These are phyloP conservation scores for Phasianus colchicus DNA, from an alignment of 2,113 vertebrate genomes.

Conservation along the genomic window DNA sequence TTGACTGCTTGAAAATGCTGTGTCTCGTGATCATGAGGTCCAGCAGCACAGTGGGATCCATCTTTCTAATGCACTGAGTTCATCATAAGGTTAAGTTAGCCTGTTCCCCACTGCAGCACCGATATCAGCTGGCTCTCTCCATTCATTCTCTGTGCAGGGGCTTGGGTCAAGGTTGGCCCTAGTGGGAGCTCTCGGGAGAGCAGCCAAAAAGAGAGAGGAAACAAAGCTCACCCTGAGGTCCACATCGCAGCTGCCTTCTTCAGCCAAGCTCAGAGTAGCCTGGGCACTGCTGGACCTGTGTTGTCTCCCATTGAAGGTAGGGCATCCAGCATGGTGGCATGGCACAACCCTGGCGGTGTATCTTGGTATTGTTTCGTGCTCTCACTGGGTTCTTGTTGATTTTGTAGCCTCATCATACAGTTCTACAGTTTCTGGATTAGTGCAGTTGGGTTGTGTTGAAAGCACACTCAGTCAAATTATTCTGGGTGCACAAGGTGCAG, in stretches of 20 bases:
- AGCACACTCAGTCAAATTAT: fast-evolving
- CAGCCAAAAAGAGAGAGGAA: not conserved
- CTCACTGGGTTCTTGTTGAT: not conserved
- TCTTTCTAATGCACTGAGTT: not conserved
- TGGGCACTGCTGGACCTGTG: not conserved
- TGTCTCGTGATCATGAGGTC: not conserved
- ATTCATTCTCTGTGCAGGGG: not conserved
- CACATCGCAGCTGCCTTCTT: not conserved
- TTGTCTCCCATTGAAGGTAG: not conserved
- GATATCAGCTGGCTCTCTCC: not conserved
- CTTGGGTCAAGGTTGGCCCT: not conserved
- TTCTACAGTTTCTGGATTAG: not conserved
- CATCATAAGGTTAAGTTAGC: not conserved
- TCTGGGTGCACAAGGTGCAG: not conserved
- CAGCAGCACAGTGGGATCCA: not conserved
- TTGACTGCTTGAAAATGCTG: not conserved
- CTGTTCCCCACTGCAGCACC: too few relatives aligned
- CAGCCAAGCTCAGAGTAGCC: not conserved
- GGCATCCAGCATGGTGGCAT: not conserved
- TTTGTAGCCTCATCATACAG: not conserved
- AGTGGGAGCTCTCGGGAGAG: not conserved
- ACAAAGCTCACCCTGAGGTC: not conserved
- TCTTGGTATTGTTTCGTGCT: not conserved
- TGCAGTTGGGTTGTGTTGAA: fast-evolving
- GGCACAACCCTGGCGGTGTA: too few relatives aligned